These are phyloP conservation scores for Tinea semifulvella DNA, from an alignment of 2,888 invertebrate species.

Conservation along the genomic window DNA sequence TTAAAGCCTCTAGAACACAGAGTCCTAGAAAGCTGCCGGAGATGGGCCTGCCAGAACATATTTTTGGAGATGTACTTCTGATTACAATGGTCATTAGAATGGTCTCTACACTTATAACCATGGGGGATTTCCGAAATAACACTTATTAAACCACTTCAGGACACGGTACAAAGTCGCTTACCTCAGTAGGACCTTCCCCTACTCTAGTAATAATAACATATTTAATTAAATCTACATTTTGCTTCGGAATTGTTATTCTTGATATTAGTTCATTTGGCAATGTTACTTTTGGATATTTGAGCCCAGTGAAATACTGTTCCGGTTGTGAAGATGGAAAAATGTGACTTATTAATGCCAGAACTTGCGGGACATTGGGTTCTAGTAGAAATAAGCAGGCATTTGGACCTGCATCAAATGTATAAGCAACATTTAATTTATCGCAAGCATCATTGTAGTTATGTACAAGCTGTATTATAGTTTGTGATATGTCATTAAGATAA, in stretches of 20 bases:
- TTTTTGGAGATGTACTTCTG: too few relatives aligned
- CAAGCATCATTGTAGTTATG: constrained; percentile 81
- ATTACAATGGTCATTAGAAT: too few relatives aligned
- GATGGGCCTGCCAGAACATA: too few relatives aligned
- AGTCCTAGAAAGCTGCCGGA: too few relatives aligned
- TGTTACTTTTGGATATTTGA: constrained; percentile 18
- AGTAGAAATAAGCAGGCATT: constrained; percentile 92
- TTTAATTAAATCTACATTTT: constrained; percentile 68
- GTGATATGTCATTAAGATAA: constrained; percentile 92
- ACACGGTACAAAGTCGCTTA: constrained; percentile 27
- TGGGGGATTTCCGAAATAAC: too few relatives aligned
- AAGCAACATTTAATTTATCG: constrained; percentile 80
- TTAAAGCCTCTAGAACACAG: too few relatives aligned
- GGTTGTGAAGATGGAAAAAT: constrained; percentile 72
- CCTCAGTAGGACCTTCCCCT: constrained; percentile 78
- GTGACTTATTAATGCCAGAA: constrained; percentile 73
- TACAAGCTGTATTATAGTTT: constrained; percentile 79
- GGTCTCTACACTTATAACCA: too few relatives aligned
- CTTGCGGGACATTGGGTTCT: constrained; percentile 75
- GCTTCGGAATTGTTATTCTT: not conserved
- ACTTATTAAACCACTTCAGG: too few relatives aligned
- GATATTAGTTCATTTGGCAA: not conserved
- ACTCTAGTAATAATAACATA: constrained; percentile 86
- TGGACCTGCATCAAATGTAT: constrained; percentile 98
- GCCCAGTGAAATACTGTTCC: constrained; percentile 41